Percentiles rank a stretch among this genome's conserved stretches.
These are phyloP conservation scores for Campylomormyrus numenius DNA, from an alignment of 2,113 vertebrate genomes.

Conservation along the genomic window DNA sequence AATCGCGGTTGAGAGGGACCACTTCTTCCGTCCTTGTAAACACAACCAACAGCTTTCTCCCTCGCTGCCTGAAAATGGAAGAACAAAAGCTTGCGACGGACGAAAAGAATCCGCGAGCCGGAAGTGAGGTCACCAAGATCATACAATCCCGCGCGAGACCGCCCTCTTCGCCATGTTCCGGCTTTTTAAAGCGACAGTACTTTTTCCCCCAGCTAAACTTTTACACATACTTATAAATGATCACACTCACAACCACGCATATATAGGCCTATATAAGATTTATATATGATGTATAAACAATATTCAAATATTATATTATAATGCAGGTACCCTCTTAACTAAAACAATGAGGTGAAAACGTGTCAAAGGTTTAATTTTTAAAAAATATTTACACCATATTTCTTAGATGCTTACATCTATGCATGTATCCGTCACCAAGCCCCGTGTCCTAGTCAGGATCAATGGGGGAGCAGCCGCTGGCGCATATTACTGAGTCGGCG, in stretches of 20 bases:
- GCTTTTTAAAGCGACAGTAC: conserved; percentile 2
- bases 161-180: conserved; percentile 36
- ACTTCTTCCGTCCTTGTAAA: background rate
- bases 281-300: too few relatives aligned
- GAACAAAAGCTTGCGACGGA: conserved; percentile 49
- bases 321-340: background rate
- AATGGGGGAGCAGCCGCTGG: background rate
- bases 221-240: background rate
- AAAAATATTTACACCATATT: background rate
- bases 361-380: background rate
- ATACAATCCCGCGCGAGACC: conserved; percentile 31
- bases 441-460: background rate
- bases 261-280: background rate
- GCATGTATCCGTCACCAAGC: background rate
- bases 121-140: conserved; percentile 53
- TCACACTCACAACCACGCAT: background rate
- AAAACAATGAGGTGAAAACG: background rate
- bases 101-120: conserved; percentile 33
- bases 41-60: conserved; percentile 18
- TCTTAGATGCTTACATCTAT: background rate
- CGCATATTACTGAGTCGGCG: background rate
- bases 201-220: background rate
- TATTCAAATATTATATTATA: background rate
- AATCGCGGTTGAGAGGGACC: background rate
- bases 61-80: conserved; percentile 45